phyloP scores from a whole-genome alignment of 2,113 vertebrate species.

The Axis porcinus region DNA sequence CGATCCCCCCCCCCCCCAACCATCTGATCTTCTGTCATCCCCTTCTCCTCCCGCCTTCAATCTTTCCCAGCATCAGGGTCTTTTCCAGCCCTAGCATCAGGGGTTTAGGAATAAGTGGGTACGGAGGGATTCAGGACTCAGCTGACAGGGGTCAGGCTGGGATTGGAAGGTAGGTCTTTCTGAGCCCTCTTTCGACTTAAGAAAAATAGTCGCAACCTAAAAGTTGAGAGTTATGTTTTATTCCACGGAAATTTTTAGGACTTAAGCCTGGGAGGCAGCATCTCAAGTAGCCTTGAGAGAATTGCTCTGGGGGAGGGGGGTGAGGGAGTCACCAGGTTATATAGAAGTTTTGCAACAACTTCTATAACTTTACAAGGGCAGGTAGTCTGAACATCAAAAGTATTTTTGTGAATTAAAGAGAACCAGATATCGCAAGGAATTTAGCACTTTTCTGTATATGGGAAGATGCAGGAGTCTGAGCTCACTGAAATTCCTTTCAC shows the following conservation, averaged over 20 bases:
- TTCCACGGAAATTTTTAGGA: not conserved
- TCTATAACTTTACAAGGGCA: too few relatives aligned
- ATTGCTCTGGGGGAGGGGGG: not conserved
- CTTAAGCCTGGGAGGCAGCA: not conserved
- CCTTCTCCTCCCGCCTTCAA: too few relatives aligned
- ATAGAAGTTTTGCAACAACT: not conserved
- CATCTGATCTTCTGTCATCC: not conserved
- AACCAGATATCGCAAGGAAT: not conserved
- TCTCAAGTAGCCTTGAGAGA: not conserved
- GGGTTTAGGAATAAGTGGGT: not conserved
- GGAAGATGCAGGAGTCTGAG: not conserved
- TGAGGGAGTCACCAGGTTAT: not conserved
- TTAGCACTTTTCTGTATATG: not conserved
- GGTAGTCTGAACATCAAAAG: not conserved
- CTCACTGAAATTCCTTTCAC: not conserved
- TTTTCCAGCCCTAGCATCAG: too few relatives aligned
- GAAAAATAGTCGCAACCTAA: not conserved
- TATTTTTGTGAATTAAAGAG: not conserved
- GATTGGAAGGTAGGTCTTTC: not conserved
- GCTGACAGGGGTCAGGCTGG: rapidly evolving
- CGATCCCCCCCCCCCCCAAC: too few relatives aligned
- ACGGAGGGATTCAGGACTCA: not conserved
- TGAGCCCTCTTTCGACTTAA: not conserved
- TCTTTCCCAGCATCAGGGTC: too few relatives aligned
- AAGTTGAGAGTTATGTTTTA: not conserved